These are phyloP conservation scores for Lysandra coridon DNA, from an alignment of 2,888 invertebrate species.

Conservation along the genomic window DNA sequence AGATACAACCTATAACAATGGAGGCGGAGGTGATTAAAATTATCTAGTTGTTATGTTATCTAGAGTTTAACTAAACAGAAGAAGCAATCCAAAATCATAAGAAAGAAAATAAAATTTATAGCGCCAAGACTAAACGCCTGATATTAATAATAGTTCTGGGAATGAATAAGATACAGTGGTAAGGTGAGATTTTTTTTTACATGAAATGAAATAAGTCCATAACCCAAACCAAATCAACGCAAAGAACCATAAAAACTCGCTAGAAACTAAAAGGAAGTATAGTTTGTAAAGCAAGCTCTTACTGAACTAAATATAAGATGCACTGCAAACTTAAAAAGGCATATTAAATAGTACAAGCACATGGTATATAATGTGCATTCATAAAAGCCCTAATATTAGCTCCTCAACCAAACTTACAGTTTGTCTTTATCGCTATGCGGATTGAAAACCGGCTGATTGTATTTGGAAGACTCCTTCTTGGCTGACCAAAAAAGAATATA, in stretches of 20 bases:
- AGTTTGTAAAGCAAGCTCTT: not conserved
- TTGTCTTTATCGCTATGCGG: constrained; percentile 59
- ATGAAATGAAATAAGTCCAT: not conserved
- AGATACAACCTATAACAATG: not conserved
- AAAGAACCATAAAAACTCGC: not conserved
- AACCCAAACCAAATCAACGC: not conserved
- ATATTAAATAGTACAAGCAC: constrained; percentile 26
- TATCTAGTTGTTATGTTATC: not conserved
- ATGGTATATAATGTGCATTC: not conserved
- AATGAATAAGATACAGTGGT: not conserved
- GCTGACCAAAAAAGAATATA: constrained; percentile 47
- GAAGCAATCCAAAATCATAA: not conserved
- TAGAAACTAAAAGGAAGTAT: not conserved
- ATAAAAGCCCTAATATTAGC: constrained; percentile 15
- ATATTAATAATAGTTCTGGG: not conserved
- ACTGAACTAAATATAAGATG: not conserved
- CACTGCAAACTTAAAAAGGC: constrained; percentile 4
- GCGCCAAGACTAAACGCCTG: too few relatives aligned
- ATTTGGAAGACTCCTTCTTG: constrained; percentile 63
- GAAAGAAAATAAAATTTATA: not conserved
- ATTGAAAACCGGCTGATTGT: constrained; percentile 51
- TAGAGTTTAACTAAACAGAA: not conserved
- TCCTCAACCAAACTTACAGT: constrained; percentile 60
- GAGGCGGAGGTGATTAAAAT: not conserved
- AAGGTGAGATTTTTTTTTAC: not conserved